Evolutionary conservation across 2,113 vertebrate genomes (phyloP), one percentile per base, ranked within the genome.

Genomic region (Isurus oxyrinchus): DNA sequence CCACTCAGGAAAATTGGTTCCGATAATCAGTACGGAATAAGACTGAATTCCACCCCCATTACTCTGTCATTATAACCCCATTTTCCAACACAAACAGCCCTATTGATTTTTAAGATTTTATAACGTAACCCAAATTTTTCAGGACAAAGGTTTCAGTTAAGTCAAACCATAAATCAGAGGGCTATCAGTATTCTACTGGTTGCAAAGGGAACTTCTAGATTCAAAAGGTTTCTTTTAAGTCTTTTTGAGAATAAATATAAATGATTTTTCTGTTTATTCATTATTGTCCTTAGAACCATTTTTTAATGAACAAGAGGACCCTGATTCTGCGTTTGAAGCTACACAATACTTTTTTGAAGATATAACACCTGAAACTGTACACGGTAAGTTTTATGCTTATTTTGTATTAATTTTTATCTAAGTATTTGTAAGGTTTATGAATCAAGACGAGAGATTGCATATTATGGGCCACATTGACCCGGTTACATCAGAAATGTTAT

Each of bases 271-370:
- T 95, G 13, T 91, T 91, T 59, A 16, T 59, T 91, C 63, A 19
- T 96, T 49, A 91, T 31, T 67, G 61, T 66, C 53, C 5, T 5
- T 97, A 98, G 98, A 99, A 96, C 97, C 98, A 0, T 97, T 61
- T 95, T 81, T 97, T 91, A 98, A 98, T 79, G 99, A 99, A 94
- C 99, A 98, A 87, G 99, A 99, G 19, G 99, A 99, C 87, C 99
- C 99, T 0, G 99, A 99, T 97, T 99, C 99, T 19, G 99, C 99
- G 63, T 99, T 99, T 96, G 99, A 99, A 98, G 99, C 99, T 23
- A 99, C 98, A 35, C 99, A 99, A 97, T 99, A 99, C 97, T 99
- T 99, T 97, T 99, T 99, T 98, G 99, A 99, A 98, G 99, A 99
- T 97, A 98, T 99, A 97, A 99, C 99, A 40, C 99, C 99, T 7